Evolutionary conservation across 92 coral and sea anemone genomes (phyloP).

Genomic region (Siderastrea siderea): DNA sequence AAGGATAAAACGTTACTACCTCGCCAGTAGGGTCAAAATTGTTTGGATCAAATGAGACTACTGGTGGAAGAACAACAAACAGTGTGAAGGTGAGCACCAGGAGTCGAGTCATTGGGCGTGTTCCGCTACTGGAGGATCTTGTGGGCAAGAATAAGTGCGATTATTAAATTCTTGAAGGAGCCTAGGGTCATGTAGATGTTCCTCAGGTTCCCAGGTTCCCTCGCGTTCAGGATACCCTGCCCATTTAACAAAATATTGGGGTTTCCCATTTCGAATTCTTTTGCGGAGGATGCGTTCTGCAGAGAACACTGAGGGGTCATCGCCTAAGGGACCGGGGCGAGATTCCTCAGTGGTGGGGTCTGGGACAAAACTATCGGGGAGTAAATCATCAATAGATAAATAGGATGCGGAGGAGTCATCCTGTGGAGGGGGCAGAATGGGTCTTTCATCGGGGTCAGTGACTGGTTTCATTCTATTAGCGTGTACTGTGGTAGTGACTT

Average conservation of each 20-base stretch:
- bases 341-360: neutral
- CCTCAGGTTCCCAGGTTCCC: conserved; percentile 54
- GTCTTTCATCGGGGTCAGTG: neutral
- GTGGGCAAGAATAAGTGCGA: neutral
- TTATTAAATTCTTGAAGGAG: conserved; percentile 17
- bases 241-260: conserved; percentile 55
- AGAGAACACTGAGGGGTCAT: neutral
- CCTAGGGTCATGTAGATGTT: conserved; percentile 30
- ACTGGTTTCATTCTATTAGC: conserved; percentile 25
- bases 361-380: conserved; percentile 29
- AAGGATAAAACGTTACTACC: conserved; percentile 6
- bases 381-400: neutral
- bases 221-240: neutral
- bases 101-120: neutral
- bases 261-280: neutral
- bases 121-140: neutral
- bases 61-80: neutral
- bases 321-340: neutral
- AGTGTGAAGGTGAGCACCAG: neutral
- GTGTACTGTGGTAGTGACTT: conserved; percentile 26
- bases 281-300: conserved; percentile 9
- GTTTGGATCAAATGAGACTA: neutral
- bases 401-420: neutral
- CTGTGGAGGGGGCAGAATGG: conserved; percentile 14
- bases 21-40: conserved; percentile 4